Conservation (phyloP, 2,113 vertebrate species). For the Bambusicola thoracicus region DNA sequence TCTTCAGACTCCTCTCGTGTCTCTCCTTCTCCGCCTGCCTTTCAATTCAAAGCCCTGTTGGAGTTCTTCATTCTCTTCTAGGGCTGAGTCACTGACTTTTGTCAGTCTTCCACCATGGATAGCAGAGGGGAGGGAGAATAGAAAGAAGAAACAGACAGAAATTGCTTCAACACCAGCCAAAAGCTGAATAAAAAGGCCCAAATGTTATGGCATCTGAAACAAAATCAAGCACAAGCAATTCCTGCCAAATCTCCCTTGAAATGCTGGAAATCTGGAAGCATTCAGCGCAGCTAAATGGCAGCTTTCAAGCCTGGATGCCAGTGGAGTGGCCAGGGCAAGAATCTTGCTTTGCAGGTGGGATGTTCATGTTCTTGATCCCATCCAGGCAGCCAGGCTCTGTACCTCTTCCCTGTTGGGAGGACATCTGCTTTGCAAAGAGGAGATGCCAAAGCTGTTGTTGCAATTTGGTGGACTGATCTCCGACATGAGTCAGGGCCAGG, state of each 20-base stretch:
- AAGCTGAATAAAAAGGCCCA: slow-evolving; percentile 56
- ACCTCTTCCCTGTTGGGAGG: neutral
- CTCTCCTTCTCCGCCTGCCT: slow-evolving; percentile 35
- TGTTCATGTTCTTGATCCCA: accelerated
- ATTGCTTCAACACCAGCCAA: slow-evolving; percentile 53
- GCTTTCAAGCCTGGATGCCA: slow-evolving; percentile 4
- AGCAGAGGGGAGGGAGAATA: slow-evolving; percentile 47
- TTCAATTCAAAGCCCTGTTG: slow-evolving; percentile 61
- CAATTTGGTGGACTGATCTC: neutral
- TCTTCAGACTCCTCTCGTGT: slow-evolving; percentile 67
- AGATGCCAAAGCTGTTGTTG: neutral
- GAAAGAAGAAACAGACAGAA: slow-evolving; percentile 63
- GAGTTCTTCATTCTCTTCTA: slow-evolving; percentile 62
- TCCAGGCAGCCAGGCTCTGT: neutral
- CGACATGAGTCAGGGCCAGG: accelerated
- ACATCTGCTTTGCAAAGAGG: neutral
- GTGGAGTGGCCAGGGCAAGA: accelerated
- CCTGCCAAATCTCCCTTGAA: slow-evolving; percentile 66
- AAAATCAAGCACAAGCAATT: slow-evolving; percentile 20
- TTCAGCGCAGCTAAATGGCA: neutral
- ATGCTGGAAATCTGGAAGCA: slow-evolving; percentile 66
- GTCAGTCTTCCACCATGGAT: slow-evolving; percentile 62
- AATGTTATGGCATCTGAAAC: slow-evolving; percentile 64
- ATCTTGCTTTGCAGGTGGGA: slow-evolving; percentile 19
- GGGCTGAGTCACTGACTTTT: slow-evolving; percentile 65